Conservation (phyloP, 2,113 vertebrate species). For the Hipposideros armiger region DNA sequence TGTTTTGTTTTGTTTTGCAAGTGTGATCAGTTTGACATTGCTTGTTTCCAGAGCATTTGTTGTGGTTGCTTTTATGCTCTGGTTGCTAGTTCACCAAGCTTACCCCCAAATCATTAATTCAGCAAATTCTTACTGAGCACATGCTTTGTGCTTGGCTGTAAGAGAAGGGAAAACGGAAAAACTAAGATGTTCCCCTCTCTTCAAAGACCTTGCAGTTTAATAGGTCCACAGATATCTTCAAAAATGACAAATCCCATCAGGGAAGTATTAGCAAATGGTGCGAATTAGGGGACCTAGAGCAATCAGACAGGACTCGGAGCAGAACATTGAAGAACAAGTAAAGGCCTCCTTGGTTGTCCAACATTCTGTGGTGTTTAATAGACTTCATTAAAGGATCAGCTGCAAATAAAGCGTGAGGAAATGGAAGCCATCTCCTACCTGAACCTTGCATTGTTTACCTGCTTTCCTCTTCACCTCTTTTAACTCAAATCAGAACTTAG, state of each 20-base stretch:
- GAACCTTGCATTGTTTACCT: not conserved
- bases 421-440: not conserved
- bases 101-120: constrained; percentile 26
- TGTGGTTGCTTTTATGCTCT: constrained; percentile 35
- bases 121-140: constrained; percentile 14
- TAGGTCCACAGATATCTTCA: not conserved
- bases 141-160: not conserved
- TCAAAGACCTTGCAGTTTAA: not conserved
- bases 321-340: not conserved
- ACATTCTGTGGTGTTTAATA: not conserved
- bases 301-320: not conserved
- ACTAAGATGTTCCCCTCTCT: not conserved
- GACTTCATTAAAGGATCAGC: not conserved
- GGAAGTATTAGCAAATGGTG: not conserved
- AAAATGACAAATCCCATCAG: not conserved
- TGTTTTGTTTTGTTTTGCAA: not conserved
- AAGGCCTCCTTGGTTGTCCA: not conserved
- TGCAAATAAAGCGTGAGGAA: not conserved
- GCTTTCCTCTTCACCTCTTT: not conserved
- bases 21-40: not conserved
- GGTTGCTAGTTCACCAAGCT: not conserved
- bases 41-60: constrained; percentile 20
- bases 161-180: not conserved
- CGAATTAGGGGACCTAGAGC: not conserved
- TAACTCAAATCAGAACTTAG: not conserved